phyloP scores from a whole-genome alignment of 1,140 invertebrate genomes.

The Tachypleus tridentatus region DNA sequence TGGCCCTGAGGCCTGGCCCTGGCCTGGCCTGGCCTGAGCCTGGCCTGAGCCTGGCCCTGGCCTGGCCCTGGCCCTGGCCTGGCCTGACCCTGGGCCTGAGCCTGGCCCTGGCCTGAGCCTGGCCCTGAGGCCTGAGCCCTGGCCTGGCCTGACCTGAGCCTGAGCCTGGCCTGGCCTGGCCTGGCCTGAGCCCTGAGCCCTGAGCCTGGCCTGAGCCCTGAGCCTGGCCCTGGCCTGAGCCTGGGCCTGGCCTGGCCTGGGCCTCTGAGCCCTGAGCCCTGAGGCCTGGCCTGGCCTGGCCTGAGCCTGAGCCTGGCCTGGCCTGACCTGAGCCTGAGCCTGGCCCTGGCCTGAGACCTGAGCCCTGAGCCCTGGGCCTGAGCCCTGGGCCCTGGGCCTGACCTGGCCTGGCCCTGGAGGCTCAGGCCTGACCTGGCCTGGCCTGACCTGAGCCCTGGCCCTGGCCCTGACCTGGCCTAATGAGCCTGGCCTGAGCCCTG shows the following conservation, averaged over 20 bases:
- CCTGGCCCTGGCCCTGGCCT: too few relatives aligned
- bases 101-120: too few relatives aligned
- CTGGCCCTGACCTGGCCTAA: too few relatives aligned
- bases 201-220: conserved; percentile 22
- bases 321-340: conserved; percentile 25
- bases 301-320: conserved; percentile 23
- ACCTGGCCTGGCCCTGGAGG: conserved; percentile 22
- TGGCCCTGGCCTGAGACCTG: conserved; percentile 16
- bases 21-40: conserved; percentile 14
- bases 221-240: too few relatives aligned
- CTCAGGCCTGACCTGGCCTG: conserved; percentile 21
- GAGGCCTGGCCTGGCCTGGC: conserved; percentile 26
- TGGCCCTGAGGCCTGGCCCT: conserved; percentile 26
- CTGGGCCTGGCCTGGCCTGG: conserved; percentile 16
- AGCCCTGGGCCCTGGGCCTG: conserved; percentile 14
- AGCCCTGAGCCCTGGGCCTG: conserved; percentile 21
- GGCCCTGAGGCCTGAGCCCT: conserved; percentile 23
- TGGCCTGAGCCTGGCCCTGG: too few relatives aligned
- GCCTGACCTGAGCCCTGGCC: conserved; percentile 24
- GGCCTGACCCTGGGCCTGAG: conserved; percentile 23
- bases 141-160: conserved; percentile 23
- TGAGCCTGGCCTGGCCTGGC: conserved; percentile 21
- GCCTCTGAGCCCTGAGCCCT: conserved; percentile 21
- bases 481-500: conserved; percentile 21
- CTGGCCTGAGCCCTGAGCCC: conserved; percentile 22